A percentile compares a stretch with the other conserved stretches of the same genome.
phyloP scores from a whole-genome alignment of 2,113 vertebrate genomes.

The Numenius arquata region DNA sequence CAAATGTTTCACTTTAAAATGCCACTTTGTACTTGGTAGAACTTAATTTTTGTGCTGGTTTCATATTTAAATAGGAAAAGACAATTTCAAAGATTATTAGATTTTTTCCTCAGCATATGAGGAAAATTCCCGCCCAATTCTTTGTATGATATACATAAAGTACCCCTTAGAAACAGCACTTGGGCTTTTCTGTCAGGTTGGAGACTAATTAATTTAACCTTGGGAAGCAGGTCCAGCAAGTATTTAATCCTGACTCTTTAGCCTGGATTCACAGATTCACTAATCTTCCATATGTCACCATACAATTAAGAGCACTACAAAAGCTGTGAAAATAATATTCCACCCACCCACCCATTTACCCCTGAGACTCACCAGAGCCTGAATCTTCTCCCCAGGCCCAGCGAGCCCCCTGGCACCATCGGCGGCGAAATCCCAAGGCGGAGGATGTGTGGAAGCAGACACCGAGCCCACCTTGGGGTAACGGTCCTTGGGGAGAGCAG shows the following conservation, averaged over 20 bases:
- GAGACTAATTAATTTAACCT: not conserved
- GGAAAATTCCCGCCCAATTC: not conserved
- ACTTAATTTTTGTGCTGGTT: not conserved
- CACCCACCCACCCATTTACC: accelerated
- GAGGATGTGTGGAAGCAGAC: not conserved
- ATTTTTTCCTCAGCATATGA: not conserved
- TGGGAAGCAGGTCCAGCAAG: not conserved
- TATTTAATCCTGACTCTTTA: not conserved
- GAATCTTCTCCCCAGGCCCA: slow-evolving; percentile 18
- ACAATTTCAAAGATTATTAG: not conserved
- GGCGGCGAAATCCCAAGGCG: not conserved
- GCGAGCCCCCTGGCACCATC: not conserved
- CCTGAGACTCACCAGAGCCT: slow-evolving; percentile 74
- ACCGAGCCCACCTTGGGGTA: not conserved
- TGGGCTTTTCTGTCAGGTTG: not conserved
- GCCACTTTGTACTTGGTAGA: not conserved
- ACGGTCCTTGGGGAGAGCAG: not conserved
- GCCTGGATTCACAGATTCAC: not conserved
- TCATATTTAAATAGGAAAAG: not conserved
- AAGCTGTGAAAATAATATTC: not conserved
- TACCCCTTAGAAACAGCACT: not conserved
- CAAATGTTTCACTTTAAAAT: not conserved
- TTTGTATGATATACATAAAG: not conserved
- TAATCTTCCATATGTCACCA: not conserved
- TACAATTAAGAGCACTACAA: not conserved